A percentile compares a stretch with the other conserved stretches of the same genome.
These are phyloP conservation scores for Centropus unirufus DNA, from an alignment of 2,113 vertebrate genomes.

Conservation along the genomic window DNA sequence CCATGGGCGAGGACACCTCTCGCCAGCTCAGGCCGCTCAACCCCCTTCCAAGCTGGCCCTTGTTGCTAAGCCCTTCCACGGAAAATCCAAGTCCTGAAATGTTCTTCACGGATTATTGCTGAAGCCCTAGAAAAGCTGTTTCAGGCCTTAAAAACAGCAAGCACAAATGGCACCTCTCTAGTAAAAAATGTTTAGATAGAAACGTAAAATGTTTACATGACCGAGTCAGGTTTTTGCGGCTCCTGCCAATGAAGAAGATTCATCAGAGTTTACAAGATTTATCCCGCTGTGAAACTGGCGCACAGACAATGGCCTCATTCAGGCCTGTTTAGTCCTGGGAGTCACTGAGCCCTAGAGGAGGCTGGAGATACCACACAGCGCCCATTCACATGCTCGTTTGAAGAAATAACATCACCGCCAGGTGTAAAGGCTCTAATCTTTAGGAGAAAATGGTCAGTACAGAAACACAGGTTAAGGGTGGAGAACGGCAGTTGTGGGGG, in stretches of 20 bases:
- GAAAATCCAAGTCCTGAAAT: background rate
- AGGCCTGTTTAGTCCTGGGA: background rate
- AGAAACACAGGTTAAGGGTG: background rate
- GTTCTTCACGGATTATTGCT: background rate
- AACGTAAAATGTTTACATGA: conserved; percentile 35
- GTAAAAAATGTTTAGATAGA: conserved; percentile 26
- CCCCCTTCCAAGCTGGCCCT: no score
- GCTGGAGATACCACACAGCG: background rate
- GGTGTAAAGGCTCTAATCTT: background rate
- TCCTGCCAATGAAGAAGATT: conserved; percentile 30
- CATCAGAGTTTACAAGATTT: conserved; percentile 28
- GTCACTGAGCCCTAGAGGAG: background rate
- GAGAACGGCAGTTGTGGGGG: background rate
- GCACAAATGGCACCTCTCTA: background rate
- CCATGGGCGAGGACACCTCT: no score
- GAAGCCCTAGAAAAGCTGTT: background rate
- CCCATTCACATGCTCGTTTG: background rate
- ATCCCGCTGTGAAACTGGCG: conserved; percentile 16
- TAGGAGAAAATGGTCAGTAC: background rate
- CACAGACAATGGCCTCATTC: conserved; percentile 7
- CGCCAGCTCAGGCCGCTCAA: no score
- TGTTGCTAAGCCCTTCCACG: background rate
- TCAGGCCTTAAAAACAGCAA: background rate
- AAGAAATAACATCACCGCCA: background rate
- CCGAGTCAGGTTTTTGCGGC: background rate